Conservation (phyloP, 1,140 invertebrate species). For the Nasonia vitripennis region DNA sequence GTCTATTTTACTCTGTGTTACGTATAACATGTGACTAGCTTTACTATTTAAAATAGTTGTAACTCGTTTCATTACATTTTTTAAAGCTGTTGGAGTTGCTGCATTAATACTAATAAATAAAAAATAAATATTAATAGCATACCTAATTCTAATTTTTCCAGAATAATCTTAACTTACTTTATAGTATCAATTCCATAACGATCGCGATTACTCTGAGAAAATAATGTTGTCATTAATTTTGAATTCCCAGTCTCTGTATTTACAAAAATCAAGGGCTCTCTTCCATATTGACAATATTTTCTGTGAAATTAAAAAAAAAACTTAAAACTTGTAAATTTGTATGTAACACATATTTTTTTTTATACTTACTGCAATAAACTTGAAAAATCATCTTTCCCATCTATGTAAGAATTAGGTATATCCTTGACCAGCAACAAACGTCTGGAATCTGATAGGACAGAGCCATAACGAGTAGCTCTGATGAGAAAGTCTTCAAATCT, state of each 20-base stretch:
- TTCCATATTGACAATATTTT: conserved; percentile 78
- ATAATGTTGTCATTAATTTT: conserved; percentile 78
- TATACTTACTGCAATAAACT: conserved; percentile 79
- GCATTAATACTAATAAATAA: conserved; percentile 78
- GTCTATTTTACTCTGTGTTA: conserved; percentile 77
- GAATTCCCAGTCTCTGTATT: conserved; percentile 80
- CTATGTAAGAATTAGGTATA: conserved; percentile 82
- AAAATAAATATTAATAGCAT: conserved; percentile 11
- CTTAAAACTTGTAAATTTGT: too few species aligned
- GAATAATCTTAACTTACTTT: conserved; percentile 70
- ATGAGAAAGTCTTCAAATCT: conserved; percentile 82
- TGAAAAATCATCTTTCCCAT: conserved; percentile 78
- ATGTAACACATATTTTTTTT: conserved; percentile 30
- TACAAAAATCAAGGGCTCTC: conserved; percentile 82
- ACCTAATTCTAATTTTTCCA: conserved; percentile 25
- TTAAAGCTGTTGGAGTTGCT: conserved; percentile 79
- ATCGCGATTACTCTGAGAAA: conserved; percentile 78
- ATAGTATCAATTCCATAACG: conserved; percentile 80
- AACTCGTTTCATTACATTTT: conserved; percentile 80
- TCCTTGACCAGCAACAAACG: conserved; percentile 82
- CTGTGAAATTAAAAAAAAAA: conserved; percentile 71
- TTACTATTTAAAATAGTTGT: conserved; percentile 74
- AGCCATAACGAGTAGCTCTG: conserved; percentile 81
- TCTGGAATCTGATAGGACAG: conserved; percentile 76
- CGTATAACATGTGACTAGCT: conserved; percentile 74